Percentiles rank a stretch among this genome's conserved stretches.
Conservation (phyloP, 2,113 vertebrate species). For the Sylvicapra grimmia region DNA sequence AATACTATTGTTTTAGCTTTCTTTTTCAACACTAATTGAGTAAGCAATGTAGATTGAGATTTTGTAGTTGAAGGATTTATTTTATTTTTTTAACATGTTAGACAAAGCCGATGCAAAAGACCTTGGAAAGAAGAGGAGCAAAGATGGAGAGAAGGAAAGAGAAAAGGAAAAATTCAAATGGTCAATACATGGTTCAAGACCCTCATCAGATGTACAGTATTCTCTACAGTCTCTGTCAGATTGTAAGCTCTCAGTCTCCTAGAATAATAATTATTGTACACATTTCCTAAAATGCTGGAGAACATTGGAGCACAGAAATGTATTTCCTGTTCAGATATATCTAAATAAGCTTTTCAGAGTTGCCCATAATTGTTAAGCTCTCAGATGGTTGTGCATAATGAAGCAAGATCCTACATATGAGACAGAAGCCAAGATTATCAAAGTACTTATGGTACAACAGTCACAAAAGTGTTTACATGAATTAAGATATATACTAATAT, state of each 20-base stretch:
- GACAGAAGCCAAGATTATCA: not conserved
- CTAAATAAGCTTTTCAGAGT: not conserved
- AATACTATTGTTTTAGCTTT: not conserved
- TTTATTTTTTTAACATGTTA: conserved; percentile 63
- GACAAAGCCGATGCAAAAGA: conserved; percentile 78
- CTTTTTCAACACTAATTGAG: not conserved
- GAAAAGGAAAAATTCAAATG: conserved; percentile 77
- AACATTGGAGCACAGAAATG: not conserved
- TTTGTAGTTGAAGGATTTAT: conserved; percentile 15
- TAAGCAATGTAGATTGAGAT: not conserved
- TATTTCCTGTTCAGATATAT: not conserved
- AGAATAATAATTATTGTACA: not conserved
- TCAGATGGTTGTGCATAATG: rapidly evolving
- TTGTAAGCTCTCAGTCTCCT: conserved; percentile 74
- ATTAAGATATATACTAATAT: not conserved
- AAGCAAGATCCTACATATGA: no score
- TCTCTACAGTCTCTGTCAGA: conserved; percentile 67
- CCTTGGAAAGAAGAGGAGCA: conserved; percentile 77
- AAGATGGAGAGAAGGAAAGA: conserved; percentile 79
- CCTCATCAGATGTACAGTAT: conserved; percentile 55
- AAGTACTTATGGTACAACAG: not conserved
- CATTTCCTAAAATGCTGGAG: not conserved
- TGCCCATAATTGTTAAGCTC: not conserved
- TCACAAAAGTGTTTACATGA: not conserved
- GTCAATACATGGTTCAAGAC: conserved; percentile 55